These are phyloP conservation scores for Urophycis tenuis DNA, from an alignment of 2,797 vertebrate species.

Conservation along the genomic window DNA sequence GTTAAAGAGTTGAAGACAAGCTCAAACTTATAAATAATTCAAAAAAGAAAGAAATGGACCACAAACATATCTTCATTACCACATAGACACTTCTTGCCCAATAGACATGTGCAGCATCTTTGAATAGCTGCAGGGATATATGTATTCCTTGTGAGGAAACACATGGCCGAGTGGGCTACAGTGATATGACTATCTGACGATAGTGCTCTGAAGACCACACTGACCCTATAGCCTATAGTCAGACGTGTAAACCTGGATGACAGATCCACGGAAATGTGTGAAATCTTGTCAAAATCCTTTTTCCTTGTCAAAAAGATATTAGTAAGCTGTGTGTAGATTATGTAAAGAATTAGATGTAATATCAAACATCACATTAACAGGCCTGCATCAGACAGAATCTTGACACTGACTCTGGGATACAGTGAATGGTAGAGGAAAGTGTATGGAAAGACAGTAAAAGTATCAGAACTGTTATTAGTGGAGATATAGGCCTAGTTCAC, in stretches of 20 bases:
- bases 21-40: not conserved
- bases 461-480: not conserved
- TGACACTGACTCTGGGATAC: not conserved
- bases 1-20: not conserved
- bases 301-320: not conserved
- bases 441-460: not conserved
- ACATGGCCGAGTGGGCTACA: conserved; percentile 28
- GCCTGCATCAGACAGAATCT: not conserved
- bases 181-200: conserved; percentile 51
- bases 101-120: conserved; percentile 7
- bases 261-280: conserved; percentile 21
- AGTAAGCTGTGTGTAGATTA: not conserved
- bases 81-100: not conserved
- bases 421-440: not conserved
- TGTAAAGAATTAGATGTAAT: not conserved
- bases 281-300: not conserved
- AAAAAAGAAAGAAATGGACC: not conserved
- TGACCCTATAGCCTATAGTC: conserved; percentile 27
- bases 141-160: conserved; percentile 28
- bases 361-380: not conserved
- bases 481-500: not conserved
- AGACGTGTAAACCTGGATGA: conserved; percentile 28
- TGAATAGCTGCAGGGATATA: conserved; percentile 27
- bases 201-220: conserved; percentile 28
- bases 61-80: not conserved